These are phyloP conservation scores for Tetheella fluctuosa DNA, from an alignment of 2,888 invertebrate species.

Conservation along the genomic window DNA sequence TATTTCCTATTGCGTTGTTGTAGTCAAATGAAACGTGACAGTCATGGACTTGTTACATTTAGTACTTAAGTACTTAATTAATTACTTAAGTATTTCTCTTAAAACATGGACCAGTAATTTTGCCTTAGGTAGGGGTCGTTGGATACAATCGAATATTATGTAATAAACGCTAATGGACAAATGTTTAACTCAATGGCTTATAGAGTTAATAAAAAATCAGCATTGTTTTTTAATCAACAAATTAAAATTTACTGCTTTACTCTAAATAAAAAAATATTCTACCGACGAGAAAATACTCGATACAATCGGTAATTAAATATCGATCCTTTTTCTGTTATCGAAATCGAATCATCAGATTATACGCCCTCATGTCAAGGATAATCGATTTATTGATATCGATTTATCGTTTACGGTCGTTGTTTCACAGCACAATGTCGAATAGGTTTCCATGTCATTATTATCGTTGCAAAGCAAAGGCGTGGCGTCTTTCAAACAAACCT, in stretches of 20 bases:
- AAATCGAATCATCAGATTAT: background rate
- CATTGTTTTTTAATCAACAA: background rate
- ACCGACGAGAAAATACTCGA: background rate
- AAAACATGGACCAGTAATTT: background rate
- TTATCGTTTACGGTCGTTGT: background rate
- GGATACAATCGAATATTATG: slow-evolving; percentile 39
- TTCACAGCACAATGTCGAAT: slow-evolving; percentile 1
- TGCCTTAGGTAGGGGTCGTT: slow-evolving; percentile 20
- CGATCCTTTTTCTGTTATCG: slow-evolving; percentile 8
- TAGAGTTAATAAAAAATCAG: slow-evolving; percentile 27
- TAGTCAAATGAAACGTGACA: no score
- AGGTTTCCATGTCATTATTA: slow-evolving; percentile 8
- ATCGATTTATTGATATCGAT: slow-evolving; percentile 8
- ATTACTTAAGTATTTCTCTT: background rate
- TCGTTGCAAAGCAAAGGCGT: slow-evolving; percentile 10
- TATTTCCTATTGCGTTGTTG: no score
- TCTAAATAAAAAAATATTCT: background rate
- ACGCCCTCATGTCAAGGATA: slow-evolving; percentile 1
- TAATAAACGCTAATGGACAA: slow-evolving; percentile 41
- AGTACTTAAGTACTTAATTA: background rate
- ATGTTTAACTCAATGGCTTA: slow-evolving; percentile 32
- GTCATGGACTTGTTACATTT: background rate
- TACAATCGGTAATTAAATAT: slow-evolving; percentile 1
- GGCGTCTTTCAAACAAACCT: slow-evolving; percentile 11
- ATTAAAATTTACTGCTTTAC: background rate